Percentiles rank a stretch among this genome's conserved stretches.
Evolutionary conservation across 2,113 vertebrate genomes (phyloP).

Genomic region (Gallinago jamesoni): DNA sequence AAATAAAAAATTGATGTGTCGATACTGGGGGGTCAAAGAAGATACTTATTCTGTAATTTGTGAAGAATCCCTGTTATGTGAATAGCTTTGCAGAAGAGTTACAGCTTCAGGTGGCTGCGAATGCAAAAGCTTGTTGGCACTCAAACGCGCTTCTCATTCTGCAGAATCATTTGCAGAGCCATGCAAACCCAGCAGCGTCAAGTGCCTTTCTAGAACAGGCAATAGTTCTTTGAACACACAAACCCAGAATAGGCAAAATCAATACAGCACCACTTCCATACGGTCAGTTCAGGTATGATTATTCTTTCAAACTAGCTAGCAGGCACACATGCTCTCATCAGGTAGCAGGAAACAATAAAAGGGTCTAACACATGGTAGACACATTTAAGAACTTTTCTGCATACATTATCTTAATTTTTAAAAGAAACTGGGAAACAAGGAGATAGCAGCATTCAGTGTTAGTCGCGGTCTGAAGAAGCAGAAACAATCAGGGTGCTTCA

Average conservation of each 20-base stretch:
- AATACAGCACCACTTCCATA: background rate
- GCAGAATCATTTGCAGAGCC: background rate
- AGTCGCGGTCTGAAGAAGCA: conserved; percentile 63
- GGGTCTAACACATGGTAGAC: background rate
- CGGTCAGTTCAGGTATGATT: background rate
- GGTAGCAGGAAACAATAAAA: conserved; percentile 1
- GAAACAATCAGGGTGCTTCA: conserved; percentile 71
- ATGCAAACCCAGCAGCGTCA: conserved; percentile 57
- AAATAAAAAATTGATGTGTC: background rate
- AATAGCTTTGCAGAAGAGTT: background rate
- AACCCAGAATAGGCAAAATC: conserved; percentile 17
- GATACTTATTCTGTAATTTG: background rate
- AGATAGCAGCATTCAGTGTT: conserved; percentile 75
- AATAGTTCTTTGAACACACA: background rate
- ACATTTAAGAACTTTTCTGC: background rate
- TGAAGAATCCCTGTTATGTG: background rate
- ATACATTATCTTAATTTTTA: background rate
- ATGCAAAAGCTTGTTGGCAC: background rate
- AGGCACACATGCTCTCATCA: conserved; percentile 65
- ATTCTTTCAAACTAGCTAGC: conserved; percentile 20
- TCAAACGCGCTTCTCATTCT: background rate
- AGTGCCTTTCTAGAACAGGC: conserved; percentile 49
- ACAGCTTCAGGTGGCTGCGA: background rate
- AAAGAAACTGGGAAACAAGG: conserved; percentile 39
- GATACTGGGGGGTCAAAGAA: background rate